Conservation (phyloP, 2,797 vertebrate species). For the Margarornis squamiger region DNA sequence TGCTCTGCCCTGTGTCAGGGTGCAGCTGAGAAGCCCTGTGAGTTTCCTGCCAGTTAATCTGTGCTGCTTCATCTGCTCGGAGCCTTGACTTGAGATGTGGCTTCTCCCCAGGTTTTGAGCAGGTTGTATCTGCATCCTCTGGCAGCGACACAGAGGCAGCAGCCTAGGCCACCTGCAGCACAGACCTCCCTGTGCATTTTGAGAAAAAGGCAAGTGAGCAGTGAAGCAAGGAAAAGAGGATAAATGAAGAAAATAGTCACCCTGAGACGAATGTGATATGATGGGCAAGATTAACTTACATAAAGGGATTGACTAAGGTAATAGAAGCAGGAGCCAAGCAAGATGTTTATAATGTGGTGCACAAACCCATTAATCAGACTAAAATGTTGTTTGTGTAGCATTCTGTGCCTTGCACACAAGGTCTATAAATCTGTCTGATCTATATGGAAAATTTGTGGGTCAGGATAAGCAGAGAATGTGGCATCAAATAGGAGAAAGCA, state of each 20-base stretch:
- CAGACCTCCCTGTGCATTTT: background rate
- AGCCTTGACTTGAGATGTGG: background rate
- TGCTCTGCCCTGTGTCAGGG: rapidly evolving
- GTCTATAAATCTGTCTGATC: constrained; percentile 21
- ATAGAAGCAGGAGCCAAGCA: background rate
- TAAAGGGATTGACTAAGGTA: constrained; percentile 27
- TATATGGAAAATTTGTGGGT: background rate
- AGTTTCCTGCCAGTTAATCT: background rate
- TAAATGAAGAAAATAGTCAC: constrained; percentile 32
- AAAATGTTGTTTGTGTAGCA: constrained; percentile 16
- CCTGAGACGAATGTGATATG: constrained; percentile 4
- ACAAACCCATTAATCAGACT: constrained; percentile 43
- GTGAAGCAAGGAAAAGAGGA: background rate
- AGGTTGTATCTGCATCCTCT: background rate
- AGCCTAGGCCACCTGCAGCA: background rate
- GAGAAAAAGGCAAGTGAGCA: background rate
- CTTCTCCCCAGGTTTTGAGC: background rate
- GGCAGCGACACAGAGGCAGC: rapidly evolving
- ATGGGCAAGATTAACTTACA: constrained; percentile 21
- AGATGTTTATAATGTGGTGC: constrained; percentile 31
- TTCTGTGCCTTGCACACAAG: background rate
- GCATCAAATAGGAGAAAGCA: background rate
- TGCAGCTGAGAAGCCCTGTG: background rate
- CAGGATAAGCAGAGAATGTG: background rate
- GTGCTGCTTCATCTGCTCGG: background rate